Conservation (phyloP, 2,797 vertebrate species). For the Epinephelus awoara region DNA sequence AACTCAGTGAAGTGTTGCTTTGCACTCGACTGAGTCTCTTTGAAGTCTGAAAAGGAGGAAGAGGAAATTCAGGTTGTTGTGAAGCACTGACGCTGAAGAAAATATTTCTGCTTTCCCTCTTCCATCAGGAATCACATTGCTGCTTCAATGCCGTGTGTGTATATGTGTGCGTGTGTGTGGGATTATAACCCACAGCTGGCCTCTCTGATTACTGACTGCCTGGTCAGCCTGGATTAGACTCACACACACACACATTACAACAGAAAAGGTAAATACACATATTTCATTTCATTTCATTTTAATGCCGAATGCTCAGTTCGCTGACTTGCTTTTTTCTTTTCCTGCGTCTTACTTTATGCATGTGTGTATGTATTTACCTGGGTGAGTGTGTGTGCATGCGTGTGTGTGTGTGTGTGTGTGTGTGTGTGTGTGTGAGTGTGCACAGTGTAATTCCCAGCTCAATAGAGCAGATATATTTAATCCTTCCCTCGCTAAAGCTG, state of each 20-base stretch:
- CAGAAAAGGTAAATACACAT: slow-evolving; percentile 52
- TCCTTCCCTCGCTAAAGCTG: slow-evolving; percentile 67
- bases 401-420: background rate
- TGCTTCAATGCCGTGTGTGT: slow-evolving; percentile 31
- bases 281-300: slow-evolving; percentile 60
- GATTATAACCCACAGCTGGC: slow-evolving; percentile 74
- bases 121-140: slow-evolving; percentile 56
- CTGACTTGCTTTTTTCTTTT: slow-evolving; percentile 57
- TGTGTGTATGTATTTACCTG: background rate
- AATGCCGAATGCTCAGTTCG: slow-evolving; percentile 46
- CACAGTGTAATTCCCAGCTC: slow-evolving; percentile 70
- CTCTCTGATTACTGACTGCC: slow-evolving; percentile 74
- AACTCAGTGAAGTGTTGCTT: slow-evolving; percentile 23
- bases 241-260: slow-evolving; percentile 24
- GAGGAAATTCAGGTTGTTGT: slow-evolving; percentile 24
- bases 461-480: slow-evolving; percentile 79
- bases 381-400: background rate
- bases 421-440: slow-evolving; percentile 11
- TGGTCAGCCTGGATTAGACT: slow-evolving; percentile 74
- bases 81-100: slow-evolving; percentile 13
- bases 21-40: slow-evolving; percentile 19
- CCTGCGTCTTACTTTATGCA: slow-evolving; percentile 32
- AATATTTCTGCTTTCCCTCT: slow-evolving; percentile 45
- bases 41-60: slow-evolving; percentile 24
- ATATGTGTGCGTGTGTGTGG: slow-evolving; percentile 19